A percentile compares a stretch with the other conserved stretches of the same genome.
Conservation (phyloP, 1,140 invertebrate genomes). For the Sinonovacula constricta region DNA sequence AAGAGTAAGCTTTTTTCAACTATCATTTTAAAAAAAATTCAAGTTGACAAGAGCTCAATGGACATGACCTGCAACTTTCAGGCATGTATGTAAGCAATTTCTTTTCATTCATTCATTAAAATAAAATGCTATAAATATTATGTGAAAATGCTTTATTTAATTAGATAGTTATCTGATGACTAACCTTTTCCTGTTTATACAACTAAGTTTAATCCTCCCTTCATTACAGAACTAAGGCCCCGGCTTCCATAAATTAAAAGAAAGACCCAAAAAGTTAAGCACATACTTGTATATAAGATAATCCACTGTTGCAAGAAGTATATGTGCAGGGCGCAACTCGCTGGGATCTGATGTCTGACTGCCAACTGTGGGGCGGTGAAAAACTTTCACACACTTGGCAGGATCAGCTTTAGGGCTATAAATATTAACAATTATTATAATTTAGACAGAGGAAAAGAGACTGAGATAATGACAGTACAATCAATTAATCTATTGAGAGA, state of each 20-base stretch:
- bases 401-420: conserved; percentile 79
- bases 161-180: not conserved
- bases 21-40: no score
- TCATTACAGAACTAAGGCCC: not conserved
- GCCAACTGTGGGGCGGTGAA: conserved; percentile 85
- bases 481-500: not conserved
- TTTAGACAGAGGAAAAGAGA: not conserved
- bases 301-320: conserved; percentile 82
- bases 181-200: no score
- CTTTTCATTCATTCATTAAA: no score
- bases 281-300: conserved; percentile 84
- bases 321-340: conserved; percentile 82
- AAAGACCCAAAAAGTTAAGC: not conserved
- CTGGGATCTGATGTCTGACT: conserved; percentile 80
- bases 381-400: conserved; percentile 83
- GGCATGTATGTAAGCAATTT: no score
- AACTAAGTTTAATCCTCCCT: no score
- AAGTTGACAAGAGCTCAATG: no score
- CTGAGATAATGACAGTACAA: not conserved
- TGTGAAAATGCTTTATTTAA: not conserved
- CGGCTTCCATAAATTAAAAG: not conserved
- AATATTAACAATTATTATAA: not conserved
- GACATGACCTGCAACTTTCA: no score
- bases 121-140: no score
- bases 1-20: no score